Evolutionary conservation across 1,140 invertebrate genomes (phyloP).

Genomic region (Pemphigus obesinymphae): DNA sequence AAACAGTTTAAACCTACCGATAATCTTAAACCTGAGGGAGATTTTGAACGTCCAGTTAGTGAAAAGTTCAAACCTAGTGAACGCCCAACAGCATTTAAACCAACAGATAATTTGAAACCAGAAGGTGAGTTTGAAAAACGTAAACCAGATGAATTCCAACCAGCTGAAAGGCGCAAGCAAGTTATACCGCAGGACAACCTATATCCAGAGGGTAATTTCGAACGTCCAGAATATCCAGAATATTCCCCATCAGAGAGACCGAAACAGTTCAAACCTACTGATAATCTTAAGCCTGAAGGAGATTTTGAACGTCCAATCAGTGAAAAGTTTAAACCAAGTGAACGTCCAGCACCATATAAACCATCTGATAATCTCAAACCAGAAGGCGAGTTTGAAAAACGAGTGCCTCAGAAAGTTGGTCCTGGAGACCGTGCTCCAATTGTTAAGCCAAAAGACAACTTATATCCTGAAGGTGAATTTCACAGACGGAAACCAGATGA

Average conservation of each 20-base stretch:
- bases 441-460: constrained; percentile 53
- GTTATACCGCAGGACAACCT: neutral
- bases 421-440: constrained; percentile 48
- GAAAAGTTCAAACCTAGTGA: constrained; percentile 47
- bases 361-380: constrained; percentile 56
- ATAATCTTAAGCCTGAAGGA: constrained; percentile 55
- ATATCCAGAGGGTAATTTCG: neutral
- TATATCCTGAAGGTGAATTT: constrained; percentile 58
- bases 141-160: constrained; percentile 52
- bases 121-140: constrained; percentile 57
- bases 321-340: constrained; percentile 46
- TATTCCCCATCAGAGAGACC: constrained; percentile 54
- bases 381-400: constrained; percentile 54
- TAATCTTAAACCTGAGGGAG: constrained; percentile 55
- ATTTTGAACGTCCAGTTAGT: constrained; percentile 55
- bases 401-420: constrained; percentile 32
- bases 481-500: constrained; percentile 48
- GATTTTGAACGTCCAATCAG: constrained; percentile 56
- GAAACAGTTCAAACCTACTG: constrained; percentile 49
- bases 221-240: constrained; percentile 29
- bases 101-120: constrained; percentile 56
- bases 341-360: constrained; percentile 48
- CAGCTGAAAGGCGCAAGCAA: no score
- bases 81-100: constrained; percentile 48
- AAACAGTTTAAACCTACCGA: constrained; percentile 50